Evolutionary conservation across 2,888 invertebrate species (phyloP), one percentile per base, ranked within the genome.

Genomic region (Catocala fraxini): DNA sequence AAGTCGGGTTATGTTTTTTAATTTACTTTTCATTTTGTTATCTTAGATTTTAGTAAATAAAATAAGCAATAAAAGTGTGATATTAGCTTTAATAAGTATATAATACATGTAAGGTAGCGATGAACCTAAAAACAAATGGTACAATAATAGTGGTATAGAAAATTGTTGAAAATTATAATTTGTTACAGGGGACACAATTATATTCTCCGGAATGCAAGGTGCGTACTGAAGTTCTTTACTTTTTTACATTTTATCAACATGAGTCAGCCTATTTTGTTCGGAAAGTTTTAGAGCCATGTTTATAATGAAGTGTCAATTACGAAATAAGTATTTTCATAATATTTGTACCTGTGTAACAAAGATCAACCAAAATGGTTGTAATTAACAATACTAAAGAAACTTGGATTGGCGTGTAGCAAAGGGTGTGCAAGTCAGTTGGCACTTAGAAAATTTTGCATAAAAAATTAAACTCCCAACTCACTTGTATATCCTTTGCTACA

Each of bases 191-290:
- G 96, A 96, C 94, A 94, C 95, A 59, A 95, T 96, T 64, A 89
- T 95, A 79, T 96, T 96, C 84, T 93, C 95, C 77, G 96, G 95
- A 71, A 94, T 95, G 89, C 95, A 95, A 90, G 95, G 96, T 96
- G 85, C 88, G 95, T 85, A 58, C 49, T 9, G 6, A 35, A 6
- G 46, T 45, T 52, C 33, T 39, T 39, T 7, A n/a, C n/a, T 51
- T 12, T 4, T 15, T 15, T 9, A 46, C 46, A 4, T 39, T 39
- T 39, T 39, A 4, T 9, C 25, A 13, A 15, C 7, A 4, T n/a
- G 4, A 46, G 35, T 39, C 35, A 5, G 6, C 6, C 35, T 39
- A 6, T 39, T 39, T 39, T 39, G 35, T 6, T 39, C 25, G 25
- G 1, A 25, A 25, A 25, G 25, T 25, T 25, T 25, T 25, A 25